Evolutionary conservation across 2,797 vertebrate genomes (phyloP).

Genomic region (Pangasius krempfi): DNA sequence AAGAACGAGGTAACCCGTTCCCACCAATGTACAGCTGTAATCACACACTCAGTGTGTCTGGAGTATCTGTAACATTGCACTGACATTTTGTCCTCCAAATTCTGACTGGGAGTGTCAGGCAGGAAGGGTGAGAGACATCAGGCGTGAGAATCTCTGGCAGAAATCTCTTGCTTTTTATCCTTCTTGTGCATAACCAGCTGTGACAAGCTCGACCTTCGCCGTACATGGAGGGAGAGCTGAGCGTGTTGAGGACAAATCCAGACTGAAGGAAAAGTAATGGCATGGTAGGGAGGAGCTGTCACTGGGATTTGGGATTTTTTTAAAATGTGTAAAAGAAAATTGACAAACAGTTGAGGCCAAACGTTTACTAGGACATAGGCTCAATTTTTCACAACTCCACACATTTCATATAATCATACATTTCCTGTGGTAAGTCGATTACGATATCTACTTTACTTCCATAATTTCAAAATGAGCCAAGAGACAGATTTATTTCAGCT

Average conservation of each 20-base stretch:
- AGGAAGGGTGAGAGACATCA: constrained; percentile 27
- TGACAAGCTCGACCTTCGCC: constrained; percentile 41
- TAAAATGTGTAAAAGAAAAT: background rate
- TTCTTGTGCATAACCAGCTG: constrained; percentile 36
- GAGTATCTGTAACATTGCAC: constrained; percentile 12
- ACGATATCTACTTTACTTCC: background rate
- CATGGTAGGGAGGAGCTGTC: background rate
- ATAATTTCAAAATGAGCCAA: background rate
- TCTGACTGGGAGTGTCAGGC: constrained; percentile 30
- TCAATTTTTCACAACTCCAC: background rate
- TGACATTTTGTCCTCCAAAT: constrained; percentile 20
- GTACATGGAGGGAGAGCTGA: background rate
- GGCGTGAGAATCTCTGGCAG: constrained; percentile 48
- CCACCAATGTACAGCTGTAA: constrained; percentile 5
- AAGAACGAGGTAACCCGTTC: background rate
- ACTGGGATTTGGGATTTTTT: background rate
- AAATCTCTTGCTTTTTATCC: constrained; percentile 30
- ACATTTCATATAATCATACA: background rate
- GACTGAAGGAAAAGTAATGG: background rate
- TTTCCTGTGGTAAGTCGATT: background rate
- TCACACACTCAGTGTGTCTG: constrained; percentile 16
- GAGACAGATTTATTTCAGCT: background rate
- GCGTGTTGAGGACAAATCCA: constrained; percentile 31
- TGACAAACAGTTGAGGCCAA: background rate
- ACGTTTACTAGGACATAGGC: background rate